Evolutionary conservation across 1,140 invertebrate genomes (phyloP).

Genomic region (Penaeus chinensis): DNA sequence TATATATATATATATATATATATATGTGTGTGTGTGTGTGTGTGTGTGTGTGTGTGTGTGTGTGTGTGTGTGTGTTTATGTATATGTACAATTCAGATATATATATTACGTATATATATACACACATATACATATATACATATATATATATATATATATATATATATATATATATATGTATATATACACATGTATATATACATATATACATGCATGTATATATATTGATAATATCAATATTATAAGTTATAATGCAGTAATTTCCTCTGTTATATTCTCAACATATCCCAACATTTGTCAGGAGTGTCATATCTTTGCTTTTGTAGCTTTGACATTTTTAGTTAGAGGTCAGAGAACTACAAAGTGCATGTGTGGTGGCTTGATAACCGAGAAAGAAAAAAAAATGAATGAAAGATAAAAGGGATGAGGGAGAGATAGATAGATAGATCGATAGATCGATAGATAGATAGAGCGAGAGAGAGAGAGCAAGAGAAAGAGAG

Average conservation of each 20-base stretch:
- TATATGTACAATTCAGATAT: not conserved
- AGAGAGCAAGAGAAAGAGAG: no score
- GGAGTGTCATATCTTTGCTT: no score
- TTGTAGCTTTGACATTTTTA: no score
- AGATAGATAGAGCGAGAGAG: not conserved
- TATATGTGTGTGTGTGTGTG: not conserved
- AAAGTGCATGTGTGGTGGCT: no score
- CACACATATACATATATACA: conserved; percentile 5
- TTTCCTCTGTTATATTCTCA: no score
- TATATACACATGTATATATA: not conserved
- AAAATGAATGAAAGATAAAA: not conserved
- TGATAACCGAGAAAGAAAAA: no score
- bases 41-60: not conserved
- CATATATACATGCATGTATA: no score
- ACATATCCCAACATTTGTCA: no score
- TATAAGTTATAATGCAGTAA: no score
- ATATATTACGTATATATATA: conserved; percentile 9
- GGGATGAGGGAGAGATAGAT: conserved; percentile 1
- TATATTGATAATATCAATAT: no score
- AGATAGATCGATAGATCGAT: not conserved
- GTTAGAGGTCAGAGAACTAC: no score
- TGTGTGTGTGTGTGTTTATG: conserved; percentile 9
- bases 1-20: conserved; percentile 28
- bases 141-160: conserved; percentile 21
- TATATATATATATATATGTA: conserved; percentile 18